Evolutionary conservation across 2,888 invertebrate species (phyloP).

Genomic region (Ophion ventricosus): DNA sequence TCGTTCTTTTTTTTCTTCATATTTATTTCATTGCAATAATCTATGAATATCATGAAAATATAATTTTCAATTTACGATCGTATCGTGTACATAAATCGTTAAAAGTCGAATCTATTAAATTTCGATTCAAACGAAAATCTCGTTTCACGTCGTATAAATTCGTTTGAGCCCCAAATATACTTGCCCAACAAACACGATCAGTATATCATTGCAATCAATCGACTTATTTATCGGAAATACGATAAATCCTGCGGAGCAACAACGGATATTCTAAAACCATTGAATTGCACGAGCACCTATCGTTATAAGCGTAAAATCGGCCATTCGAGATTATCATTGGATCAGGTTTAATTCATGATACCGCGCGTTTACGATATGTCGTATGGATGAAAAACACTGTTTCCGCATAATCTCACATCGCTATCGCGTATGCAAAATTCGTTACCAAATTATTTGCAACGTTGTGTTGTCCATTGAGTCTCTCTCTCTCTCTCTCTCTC

Average conservation of each 20-base stretch:
- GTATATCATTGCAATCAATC: conserved; percentile 25
- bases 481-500: conserved; percentile 13
- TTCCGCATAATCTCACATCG: conserved; percentile 4
- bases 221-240: conserved; percentile 27
- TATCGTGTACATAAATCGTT: too few relatives aligned
- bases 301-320: conserved; percentile 40
- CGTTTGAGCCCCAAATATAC: background rate
- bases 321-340: conserved; percentile 57
- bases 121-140: background rate
- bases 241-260: conserved; percentile 30
- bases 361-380: conserved; percentile 3
- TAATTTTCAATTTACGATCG: too few relatives aligned
- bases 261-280: conserved; percentile 41
- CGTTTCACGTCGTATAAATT: conserved; percentile 4
- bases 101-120: background rate
- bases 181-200: conserved; percentile 4
- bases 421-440: conserved; percentile 15
- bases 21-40: too few relatives aligned
- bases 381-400: conserved; percentile 42
- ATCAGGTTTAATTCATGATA: conserved; percentile 46
- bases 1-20: too few relatives aligned
- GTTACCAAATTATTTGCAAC: conserved; percentile 54
- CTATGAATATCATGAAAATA: too few relatives aligned
- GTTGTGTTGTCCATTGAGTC: conserved; percentile 30
- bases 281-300: conserved; percentile 30